A percentile compares a stretch with the other conserved stretches of the same genome.
Evolutionary conservation across 2,113 vertebrate genomes (phyloP).

Genomic region (Phaethornis superciliosus): DNA sequence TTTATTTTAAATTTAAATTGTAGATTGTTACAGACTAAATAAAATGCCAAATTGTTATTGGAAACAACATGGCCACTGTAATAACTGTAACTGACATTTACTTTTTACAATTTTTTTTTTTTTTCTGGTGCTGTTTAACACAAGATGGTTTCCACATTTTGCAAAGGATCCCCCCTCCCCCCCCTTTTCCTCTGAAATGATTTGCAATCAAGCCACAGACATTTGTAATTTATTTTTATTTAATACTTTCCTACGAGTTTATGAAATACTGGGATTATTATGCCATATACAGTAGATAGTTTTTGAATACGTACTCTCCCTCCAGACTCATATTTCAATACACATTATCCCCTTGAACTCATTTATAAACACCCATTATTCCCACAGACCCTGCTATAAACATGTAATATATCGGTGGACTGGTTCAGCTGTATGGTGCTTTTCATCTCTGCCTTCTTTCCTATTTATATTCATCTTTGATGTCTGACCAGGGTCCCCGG

Average conservation of each 20-base stretch:
- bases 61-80: constrained; percentile 83
- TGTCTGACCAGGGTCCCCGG: not conserved
- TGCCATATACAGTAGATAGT: constrained; percentile 67
- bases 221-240: constrained; percentile 78
- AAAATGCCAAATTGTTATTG: constrained; percentile 88
- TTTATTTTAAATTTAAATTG: constrained; percentile 89
- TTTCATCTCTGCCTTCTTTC: constrained; percentile 61
- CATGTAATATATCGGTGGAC: constrained; percentile 28
- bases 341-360: constrained; percentile 66
- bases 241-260: constrained; percentile 74
- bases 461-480: constrained; percentile 30
- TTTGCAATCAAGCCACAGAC: constrained; percentile 72
- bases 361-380: constrained; percentile 68
- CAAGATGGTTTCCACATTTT: constrained; percentile 82
- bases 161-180: not conserved
- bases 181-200: constrained; percentile 63
- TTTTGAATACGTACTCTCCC: constrained; percentile 59
- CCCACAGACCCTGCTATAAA: constrained; percentile 53
- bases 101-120: constrained; percentile 83
- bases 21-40: constrained; percentile 88
- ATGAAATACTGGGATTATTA: constrained; percentile 72
- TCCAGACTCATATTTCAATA: constrained; percentile 65
- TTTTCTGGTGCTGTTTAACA: constrained; percentile 77
- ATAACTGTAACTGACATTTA: constrained; percentile 82
- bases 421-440: constrained; percentile 30